Evolutionary conservation across 2,113 vertebrate species (phyloP), one percentile per base, ranked within the genome.

Genomic region (Caranx ignobilis): DNA sequence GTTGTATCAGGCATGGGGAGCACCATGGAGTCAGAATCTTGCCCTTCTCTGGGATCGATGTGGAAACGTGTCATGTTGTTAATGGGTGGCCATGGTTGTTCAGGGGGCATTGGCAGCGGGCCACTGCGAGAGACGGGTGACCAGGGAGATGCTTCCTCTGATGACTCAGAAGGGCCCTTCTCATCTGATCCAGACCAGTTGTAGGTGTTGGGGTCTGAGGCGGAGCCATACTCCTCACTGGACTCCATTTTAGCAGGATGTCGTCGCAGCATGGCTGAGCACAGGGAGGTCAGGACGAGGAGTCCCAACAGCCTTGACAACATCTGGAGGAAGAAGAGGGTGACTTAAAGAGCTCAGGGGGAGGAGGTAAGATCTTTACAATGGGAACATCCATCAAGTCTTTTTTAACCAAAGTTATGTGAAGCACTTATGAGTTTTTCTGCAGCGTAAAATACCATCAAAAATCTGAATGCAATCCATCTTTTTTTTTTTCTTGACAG

Each of bases 311-410:
- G 41, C 57, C 81, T 63, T 3, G 3, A 11, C 54, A 72, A 3
- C 91, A 90, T 89, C 91, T 93, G 87, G 16, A 85, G 55, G 59
- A 70, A 39, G 65, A 61, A 9, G 19, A 73, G 35, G 5, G 32
- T 2, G 16, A 61, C 3, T 26, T 26, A 26, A 21, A n/a, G 64
- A 76, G 35, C 0, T 21, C 18, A 73, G 21, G 77, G 63, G 60
- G 34, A 26, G 12, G n/a, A 18, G 18, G 11, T 15, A 2, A 31
- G 32, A 43, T 35, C 26, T 31, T 26, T 18, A 59, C 31, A n/a
- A 5, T n/a, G 56, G 11, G 13, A 21, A 55, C 5, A 61, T 35
- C 12, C 1, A 3, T 45, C 2, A 41, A 41, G 31, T 71, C 60
- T 39, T 39, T 61, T 61, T 2, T 50, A 50, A 56, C 4, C 12